Conservation (phyloP, 2,797 vertebrate genomes). For the Hephaestus fuliginosus region DNA sequence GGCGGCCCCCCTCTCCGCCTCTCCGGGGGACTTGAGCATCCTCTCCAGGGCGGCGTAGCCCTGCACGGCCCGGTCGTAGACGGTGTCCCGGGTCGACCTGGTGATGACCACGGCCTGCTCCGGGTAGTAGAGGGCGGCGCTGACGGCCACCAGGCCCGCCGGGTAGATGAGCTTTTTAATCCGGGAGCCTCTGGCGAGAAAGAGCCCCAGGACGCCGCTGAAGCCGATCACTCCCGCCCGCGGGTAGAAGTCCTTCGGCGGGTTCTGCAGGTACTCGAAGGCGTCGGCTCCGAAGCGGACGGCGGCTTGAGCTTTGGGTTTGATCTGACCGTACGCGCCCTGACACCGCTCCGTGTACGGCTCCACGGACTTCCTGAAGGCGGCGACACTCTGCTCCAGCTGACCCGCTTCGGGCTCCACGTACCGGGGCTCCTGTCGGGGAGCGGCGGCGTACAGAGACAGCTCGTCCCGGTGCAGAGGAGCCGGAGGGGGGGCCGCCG, state of each 20-base stretch:
- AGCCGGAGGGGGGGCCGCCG: not conserved
- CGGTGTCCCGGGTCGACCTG: conserved; percentile 85
- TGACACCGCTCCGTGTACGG: conserved; percentile 79
- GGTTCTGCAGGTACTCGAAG: conserved; percentile 88
- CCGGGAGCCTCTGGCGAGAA: conserved; percentile 92
- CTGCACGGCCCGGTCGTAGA: conserved; percentile 91
- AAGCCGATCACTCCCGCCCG: conserved; percentile 93
- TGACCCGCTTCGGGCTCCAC: conserved; percentile 71
- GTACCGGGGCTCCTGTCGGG: conserved; percentile 38
- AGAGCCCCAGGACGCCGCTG: conserved; percentile 91
- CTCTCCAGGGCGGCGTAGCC: conserved; percentile 90
- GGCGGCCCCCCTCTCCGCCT: conserved; percentile 23
- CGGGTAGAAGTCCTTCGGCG: conserved; percentile 94
- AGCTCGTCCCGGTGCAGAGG: conserved; percentile 67
- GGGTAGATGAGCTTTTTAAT: conserved; percentile 93
- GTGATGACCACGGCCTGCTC: conserved; percentile 85
- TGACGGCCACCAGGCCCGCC: conserved; percentile 86
- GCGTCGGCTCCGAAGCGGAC: conserved; percentile 86
- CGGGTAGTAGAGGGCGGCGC: conserved; percentile 93
- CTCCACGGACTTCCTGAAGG: conserved; percentile 68
- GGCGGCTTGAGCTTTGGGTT: conserved; percentile 88
- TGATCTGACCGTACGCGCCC: conserved; percentile 82
- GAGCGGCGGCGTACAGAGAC: conserved; percentile 78
- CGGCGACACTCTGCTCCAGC: conserved; percentile 79
- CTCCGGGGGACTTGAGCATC: conserved; percentile 79